These are phyloP conservation scores for Myocastor coypus DNA, from an alignment of 2,113 vertebrate genomes.

Conservation along the genomic window DNA sequence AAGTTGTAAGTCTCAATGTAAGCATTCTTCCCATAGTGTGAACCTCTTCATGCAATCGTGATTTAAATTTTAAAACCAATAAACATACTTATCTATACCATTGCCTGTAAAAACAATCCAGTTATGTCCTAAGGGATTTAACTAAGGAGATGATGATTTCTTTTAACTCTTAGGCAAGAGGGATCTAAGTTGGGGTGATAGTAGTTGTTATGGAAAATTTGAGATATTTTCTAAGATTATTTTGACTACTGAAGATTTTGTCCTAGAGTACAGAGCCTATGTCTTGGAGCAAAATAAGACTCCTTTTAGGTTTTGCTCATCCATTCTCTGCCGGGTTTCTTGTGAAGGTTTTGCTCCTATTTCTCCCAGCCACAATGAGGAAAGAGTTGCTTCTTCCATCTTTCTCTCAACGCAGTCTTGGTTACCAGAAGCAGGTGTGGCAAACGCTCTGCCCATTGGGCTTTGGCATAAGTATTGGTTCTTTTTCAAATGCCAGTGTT, in stretches of 20 bases:
- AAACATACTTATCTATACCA: neutral
- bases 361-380: fast-evolving
- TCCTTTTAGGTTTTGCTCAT: neutral
- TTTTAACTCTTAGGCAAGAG: neutral
- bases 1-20: neutral
- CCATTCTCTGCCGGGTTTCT: neutral
- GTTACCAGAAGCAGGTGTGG: no score
- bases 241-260: no score
- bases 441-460: neutral
- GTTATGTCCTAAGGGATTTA: neutral
- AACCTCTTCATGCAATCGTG: neutral
- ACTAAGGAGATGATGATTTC: neutral
- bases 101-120: neutral
- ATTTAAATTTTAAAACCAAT: neutral
- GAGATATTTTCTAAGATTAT: neutral
- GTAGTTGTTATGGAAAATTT: neutral
- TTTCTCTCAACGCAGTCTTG: neutral
- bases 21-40: neutral
- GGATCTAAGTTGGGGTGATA: neutral
- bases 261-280: neutral
- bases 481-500: neutral
- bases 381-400: fast-evolving
- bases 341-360: neutral
- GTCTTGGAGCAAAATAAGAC: neutral
- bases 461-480: neutral